phyloP scores from a whole-genome alignment of 2,113 vertebrate genomes.

The Corydoras maculifer region DNA sequence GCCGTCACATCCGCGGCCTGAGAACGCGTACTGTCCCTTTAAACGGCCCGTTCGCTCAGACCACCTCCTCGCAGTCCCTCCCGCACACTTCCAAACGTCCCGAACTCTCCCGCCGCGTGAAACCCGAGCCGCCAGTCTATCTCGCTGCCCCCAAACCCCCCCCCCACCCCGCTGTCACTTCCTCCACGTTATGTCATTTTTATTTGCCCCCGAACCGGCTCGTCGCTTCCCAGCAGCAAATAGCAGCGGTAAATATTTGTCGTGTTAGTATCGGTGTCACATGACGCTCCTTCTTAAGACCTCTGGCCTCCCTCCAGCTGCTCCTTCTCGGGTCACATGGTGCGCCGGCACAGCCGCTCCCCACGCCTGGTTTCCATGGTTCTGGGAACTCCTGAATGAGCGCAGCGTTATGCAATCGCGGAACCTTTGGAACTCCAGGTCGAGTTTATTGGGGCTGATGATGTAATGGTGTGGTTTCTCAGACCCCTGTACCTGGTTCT shows the following conservation, averaged over 20 bases:
- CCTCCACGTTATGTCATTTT: constrained; percentile 1
- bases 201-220: constrained; percentile 26
- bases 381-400: not conserved
- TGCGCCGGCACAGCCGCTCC: no score
- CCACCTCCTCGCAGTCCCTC: no score
- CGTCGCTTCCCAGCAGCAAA: constrained; percentile 9
- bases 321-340: not conserved
- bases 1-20: no score
- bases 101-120: no score
- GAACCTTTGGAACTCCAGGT: not conserved
- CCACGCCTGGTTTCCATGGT: not conserved
- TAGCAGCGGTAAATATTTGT: constrained; percentile 8
- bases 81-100: no score
- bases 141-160: no score
- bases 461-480: no score
- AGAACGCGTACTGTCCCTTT: no score
- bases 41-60: no score
- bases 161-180: not conserved
- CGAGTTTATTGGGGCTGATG: no score
- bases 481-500: no score
- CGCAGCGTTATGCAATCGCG: not conserved
- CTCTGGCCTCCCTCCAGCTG: not conserved
- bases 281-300: not conserved
- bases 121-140: no score
- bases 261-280: constrained; percentile 1